Percentiles rank a stretch among this genome's conserved stretches.
phyloP scores from a whole-genome alignment of 2,113 vertebrate species.

The Tichodroma muraria region DNA sequence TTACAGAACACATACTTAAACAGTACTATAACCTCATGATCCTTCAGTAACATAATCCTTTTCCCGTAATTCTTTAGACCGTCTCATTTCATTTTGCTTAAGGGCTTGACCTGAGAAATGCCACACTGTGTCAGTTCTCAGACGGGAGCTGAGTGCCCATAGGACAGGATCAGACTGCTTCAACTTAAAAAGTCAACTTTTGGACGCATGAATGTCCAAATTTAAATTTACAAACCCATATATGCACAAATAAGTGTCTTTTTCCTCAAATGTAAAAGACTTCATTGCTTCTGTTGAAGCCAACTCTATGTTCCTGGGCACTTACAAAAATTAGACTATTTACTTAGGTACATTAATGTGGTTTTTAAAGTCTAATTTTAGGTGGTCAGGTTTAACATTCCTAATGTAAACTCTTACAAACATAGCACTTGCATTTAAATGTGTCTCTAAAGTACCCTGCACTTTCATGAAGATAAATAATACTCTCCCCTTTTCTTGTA shows the following conservation, averaged over 20 bases:
- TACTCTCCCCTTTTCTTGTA: neutral
- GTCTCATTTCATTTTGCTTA: neutral
- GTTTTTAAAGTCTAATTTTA: neutral
- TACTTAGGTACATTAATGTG: neutral
- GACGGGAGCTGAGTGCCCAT: neutral
- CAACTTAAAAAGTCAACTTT: neutral
- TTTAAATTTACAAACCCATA: neutral
- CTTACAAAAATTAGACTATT: neutral
- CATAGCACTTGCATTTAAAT: neutral
- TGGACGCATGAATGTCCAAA: neutral
- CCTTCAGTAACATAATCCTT: neutral
- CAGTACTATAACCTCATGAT: neutral
- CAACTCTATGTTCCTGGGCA: neutral
- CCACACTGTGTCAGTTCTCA: neutral
- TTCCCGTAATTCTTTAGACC: neutral
- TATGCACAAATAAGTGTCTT: fast-evolving
- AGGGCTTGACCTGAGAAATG: neutral
- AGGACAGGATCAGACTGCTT: neutral
- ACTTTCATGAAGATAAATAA: neutral
- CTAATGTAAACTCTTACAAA: neutral
- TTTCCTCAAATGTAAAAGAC: neutral
- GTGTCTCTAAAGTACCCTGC: neutral
- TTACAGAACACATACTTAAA: neutral
- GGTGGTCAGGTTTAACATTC: neutral
- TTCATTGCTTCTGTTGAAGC: neutral